Conservation (phyloP, 2,888 invertebrate genomes). For the Molorchus minor region DNA sequence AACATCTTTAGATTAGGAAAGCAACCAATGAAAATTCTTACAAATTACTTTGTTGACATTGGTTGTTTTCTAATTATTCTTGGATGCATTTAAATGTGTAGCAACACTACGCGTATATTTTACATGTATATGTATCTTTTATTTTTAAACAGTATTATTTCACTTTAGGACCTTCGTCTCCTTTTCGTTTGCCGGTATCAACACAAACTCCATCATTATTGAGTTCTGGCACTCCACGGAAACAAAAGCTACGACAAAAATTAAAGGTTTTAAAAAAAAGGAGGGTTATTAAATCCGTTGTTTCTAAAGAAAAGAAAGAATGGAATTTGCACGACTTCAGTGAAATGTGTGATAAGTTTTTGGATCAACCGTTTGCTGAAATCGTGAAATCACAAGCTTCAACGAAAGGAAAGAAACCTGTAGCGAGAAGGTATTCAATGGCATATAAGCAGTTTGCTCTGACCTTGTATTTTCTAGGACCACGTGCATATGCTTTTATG, state of each 20-base stretch:
- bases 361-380: constrained; percentile 12
- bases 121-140: background rate
- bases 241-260: constrained; percentile 4
- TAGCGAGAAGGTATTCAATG: constrained; percentile 21
- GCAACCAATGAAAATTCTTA: too few relatives aligned
- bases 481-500: constrained; percentile 20
- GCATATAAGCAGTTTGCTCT: constrained; percentile 25
- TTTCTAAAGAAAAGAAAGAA: background rate
- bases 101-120: too few relatives aligned
- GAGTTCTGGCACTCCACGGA: constrained; percentile 10
- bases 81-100: too few relatives aligned
- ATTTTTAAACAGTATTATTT: background rate
- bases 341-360: constrained; percentile 19
- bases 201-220: constrained; percentile 14
- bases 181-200: background rate
- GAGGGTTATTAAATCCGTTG: background rate
- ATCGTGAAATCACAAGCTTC: constrained; percentile 22
- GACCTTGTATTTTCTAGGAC: constrained; percentile 24
- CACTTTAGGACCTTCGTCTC: background rate
- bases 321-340: constrained; percentile 8
- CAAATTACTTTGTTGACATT: too few relatives aligned
- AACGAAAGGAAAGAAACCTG: constrained; percentile 12
- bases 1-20: too few relatives aligned
- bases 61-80: too few relatives aligned
- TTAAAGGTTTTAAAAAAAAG: too few relatives aligned